Conservation (phyloP, 2,797 vertebrate genomes). For the Fringilla coelebs region DNA sequence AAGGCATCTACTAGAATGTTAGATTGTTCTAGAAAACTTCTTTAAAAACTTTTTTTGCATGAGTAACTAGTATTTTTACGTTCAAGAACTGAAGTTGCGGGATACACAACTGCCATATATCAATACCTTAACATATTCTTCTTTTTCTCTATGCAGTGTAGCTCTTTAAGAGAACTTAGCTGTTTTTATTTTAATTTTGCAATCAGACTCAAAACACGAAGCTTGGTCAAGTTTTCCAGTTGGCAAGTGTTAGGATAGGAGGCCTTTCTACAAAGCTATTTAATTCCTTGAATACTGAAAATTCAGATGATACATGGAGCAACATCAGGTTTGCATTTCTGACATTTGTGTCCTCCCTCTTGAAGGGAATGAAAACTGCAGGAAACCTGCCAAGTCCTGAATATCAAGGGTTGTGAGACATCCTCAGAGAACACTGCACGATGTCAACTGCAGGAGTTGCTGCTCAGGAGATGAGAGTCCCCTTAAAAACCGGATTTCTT, state of each 20-base stretch:
- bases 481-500: constrained; percentile 86
- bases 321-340: not conserved
- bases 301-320: not conserved
- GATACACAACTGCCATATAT: not conserved
- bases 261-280: not conserved
- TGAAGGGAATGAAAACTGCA: constrained; percentile 77
- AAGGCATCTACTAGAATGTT: not conserved
- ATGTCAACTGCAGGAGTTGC: constrained; percentile 94
- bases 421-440: constrained; percentile 72
- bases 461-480: constrained; percentile 89
- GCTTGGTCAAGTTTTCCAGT: not conserved
- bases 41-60: not conserved
- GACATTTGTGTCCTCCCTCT: not conserved
- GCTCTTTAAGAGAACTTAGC: not conserved
- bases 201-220: not conserved
- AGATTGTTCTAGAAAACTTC: not conserved
- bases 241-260: not conserved
- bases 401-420: constrained; percentile 77
- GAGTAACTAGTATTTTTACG: not conserved
- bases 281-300: not conserved
- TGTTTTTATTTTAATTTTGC: not conserved
- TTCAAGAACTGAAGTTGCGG: not conserved
- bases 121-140: not conserved
- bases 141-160: not conserved
- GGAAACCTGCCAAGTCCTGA: constrained; percentile 70